Percentiles rank a stretch among this genome's conserved stretches.
phyloP scores from a whole-genome alignment of 2,797 vertebrate species.

The Clamator glandarius region DNA sequence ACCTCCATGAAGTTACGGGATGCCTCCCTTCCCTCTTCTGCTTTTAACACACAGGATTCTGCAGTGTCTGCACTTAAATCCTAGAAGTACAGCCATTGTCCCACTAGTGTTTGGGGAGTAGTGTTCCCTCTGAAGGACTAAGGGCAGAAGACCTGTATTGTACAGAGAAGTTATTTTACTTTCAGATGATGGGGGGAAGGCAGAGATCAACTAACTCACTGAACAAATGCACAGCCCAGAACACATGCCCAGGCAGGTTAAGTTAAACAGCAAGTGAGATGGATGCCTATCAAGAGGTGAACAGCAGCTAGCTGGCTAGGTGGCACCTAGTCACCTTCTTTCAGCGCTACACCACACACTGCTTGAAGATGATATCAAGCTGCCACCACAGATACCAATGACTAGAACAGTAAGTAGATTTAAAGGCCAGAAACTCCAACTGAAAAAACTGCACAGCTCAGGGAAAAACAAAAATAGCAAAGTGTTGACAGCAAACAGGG shows the following conservation, averaged over 20 bases:
- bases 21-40: background rate
- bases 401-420: background rate
- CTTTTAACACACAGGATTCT: background rate
- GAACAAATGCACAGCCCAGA: background rate
- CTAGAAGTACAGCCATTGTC: background rate
- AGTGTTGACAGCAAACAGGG: background rate
- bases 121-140: background rate
- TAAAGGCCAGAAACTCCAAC: background rate
- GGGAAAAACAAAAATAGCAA: background rate
- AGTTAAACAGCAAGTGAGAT: background rate
- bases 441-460: background rate
- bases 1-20: background rate
- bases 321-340: background rate
- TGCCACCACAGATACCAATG: background rate
- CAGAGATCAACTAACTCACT: fast-evolving
- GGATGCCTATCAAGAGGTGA: background rate
- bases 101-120: background rate
- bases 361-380: background rate
- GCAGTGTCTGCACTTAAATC: background rate
- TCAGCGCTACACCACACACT: background rate
- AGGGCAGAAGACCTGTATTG: background rate
- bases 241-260: background rate
- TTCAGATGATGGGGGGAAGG: background rate
- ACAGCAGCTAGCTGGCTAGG: background rate
- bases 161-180: background rate